Evolutionary conservation across 2,888 invertebrate species (phyloP), one percentile per base, ranked within the genome.

Genomic region (Patella ulyssiponensis): DNA sequence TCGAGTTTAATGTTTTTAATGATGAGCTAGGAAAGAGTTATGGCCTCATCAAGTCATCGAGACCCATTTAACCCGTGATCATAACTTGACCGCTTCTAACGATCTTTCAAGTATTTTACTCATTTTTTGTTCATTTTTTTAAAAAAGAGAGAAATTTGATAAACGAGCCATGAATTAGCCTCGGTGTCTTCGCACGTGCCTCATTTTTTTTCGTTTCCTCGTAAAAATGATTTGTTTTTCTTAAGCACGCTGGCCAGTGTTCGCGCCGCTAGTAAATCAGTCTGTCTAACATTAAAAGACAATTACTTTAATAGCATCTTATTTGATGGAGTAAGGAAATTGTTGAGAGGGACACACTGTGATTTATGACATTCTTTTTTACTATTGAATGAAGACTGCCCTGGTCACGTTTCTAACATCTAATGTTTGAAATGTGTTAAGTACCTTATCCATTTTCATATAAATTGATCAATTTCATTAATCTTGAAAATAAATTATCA

Each of bases 161-260:
- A 64, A 64, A 64, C 20, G 64, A 64, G 64, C 64, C 64, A 64
- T 14, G 64, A 64, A 64, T 64, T 64, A 64, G 64, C 64, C 64
- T 64, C 23, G 20, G 20, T 64, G 64, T 64, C 64, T 64, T 64
- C 64, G 23, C 64, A 64, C 64, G 64, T 64, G 64, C 64, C 64
- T 23, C 64, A 64, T 20, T 64, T 23, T 64, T 64, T 23, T 64
- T 23, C 64, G 23, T 64, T 23, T 23, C 20, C 20, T 64, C 64
- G 15, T 64, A 64, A 64, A 64, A 64, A 64, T 64, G 64, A 64
- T 64, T 64, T 64, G 64, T 64, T 64, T 64, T 64, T 20, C 20
- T 64, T 23, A 23, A 64, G 64, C 23, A 20, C 20, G 64, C 20
- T 64, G 64, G 64, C 20, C 23, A 64, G 20, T 23, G 64, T 20